These are phyloP conservation scores for Scartelaos histophorus DNA, from an alignment of 2,113 vertebrate species.

Conservation along the genomic window DNA sequence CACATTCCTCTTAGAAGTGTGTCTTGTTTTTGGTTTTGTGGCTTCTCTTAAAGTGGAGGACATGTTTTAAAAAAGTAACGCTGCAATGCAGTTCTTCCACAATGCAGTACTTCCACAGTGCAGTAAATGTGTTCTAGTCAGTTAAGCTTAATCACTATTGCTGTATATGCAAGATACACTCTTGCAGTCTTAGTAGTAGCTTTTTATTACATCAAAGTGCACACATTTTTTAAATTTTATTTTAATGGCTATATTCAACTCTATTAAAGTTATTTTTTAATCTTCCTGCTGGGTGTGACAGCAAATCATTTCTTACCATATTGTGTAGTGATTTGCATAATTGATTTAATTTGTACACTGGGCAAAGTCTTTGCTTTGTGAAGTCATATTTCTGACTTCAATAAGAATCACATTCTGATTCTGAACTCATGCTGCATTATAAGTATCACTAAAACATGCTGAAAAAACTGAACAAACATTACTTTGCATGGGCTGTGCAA, in stretches of 20 bases:
- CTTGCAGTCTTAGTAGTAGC: conserved; percentile 8
- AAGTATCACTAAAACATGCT: too few relatives aligned
- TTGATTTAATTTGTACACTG: neutral
- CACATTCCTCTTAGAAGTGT: neutral
- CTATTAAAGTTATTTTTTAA: neutral
- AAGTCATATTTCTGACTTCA: too few relatives aligned
- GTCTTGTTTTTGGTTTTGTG: neutral
- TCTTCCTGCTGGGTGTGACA: neutral
- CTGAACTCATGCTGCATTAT: too few relatives aligned
- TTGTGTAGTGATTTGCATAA: neutral
- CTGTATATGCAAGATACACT: conserved; percentile 10
- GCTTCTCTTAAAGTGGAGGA: neutral
- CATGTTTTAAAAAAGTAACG: neutral
- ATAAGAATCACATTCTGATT: too few relatives aligned
- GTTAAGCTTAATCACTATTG: conserved; percentile 17
- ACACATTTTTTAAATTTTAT: neutral
- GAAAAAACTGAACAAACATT: too few relatives aligned
- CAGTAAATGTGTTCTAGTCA: conserved; percentile 12
- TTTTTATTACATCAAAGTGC: conserved; percentile 3
- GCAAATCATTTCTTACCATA: neutral
- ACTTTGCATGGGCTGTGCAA: too few relatives aligned
- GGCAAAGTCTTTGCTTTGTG: neutral
- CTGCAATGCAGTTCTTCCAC: neutral
- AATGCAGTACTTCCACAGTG: neutral
- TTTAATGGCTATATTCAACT: neutral